Evolutionary conservation across 2,797 vertebrate genomes (phyloP).

Genomic region (Aselliscus stoliczkanus): DNA sequence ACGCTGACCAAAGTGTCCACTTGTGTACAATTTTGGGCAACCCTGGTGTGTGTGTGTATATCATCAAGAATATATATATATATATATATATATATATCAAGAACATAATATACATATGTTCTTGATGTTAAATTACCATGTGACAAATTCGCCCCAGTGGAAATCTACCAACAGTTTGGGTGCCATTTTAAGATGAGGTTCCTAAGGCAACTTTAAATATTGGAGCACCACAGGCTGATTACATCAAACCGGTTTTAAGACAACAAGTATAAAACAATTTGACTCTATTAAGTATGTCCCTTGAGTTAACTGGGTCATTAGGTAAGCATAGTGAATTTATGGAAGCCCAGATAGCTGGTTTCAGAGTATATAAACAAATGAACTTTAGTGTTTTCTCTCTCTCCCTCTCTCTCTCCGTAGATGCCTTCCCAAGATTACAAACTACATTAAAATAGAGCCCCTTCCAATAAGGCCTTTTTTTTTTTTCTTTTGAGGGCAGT

Average conservation of each 20-base stretch:
- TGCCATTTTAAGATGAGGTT: accelerated
- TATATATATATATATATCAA: no score
- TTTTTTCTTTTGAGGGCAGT: no score
- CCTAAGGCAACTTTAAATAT: accelerated
- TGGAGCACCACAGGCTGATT: accelerated
- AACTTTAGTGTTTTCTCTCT: neutral
- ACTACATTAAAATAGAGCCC: neutral
- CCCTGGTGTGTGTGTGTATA: no score
- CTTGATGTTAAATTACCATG: neutral
- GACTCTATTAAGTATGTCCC: accelerated
- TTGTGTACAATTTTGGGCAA: no score
- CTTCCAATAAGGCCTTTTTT: no score
- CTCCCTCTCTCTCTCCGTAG: no score
- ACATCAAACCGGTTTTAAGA: neutral
- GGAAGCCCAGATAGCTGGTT: neutral
- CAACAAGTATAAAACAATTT: no score
- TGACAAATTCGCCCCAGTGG: neutral
- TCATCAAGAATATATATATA: no score
- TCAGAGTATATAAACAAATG: accelerated
- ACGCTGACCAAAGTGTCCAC: no score
- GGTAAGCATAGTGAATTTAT: neutral
- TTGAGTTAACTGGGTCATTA: neutral
- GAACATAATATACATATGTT: neutral
- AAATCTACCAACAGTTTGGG: neutral
- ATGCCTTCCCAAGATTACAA: no score